A percentile compares a stretch with the other conserved stretches of the same genome.
Evolutionary conservation across 2,113 vertebrate genomes (phyloP).

Genomic region (Cryptomyrus ogoouensis): DNA sequence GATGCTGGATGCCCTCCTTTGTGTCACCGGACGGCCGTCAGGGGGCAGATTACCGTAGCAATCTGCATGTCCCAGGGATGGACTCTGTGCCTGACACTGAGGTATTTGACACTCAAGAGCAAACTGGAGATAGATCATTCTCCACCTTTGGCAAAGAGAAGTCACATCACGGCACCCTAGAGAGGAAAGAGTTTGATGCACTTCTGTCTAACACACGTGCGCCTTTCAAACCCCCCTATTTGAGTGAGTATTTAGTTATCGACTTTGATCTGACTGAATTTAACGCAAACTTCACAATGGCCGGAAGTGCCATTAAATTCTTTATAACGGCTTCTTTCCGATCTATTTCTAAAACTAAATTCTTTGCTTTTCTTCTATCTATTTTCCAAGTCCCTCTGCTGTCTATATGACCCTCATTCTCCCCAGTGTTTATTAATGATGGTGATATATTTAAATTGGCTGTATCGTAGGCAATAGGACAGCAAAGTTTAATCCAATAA

Average conservation of each 20-base stretch:
- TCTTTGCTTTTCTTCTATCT: conserved; percentile 44
- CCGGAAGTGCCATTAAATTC: conserved; percentile 29
- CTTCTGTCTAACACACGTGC: conserved; percentile 85
- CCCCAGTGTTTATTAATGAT: conserved; percentile 10
- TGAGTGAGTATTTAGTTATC: conserved; percentile 84
- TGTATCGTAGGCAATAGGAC: conserved; percentile 10
- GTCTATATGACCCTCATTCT: conserved; percentile 31
- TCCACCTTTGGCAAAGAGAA: conserved; percentile 99
- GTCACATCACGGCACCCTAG: conserved; percentile 93
- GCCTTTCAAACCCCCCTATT: conserved; percentile 96
- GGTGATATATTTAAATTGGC: conserved; percentile 25
- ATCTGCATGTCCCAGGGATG: conserved; percentile 97
- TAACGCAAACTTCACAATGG: conserved; percentile 18
- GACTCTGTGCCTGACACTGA: conserved; percentile 97
- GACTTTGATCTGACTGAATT: conserved; percentile 23
- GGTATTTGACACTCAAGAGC: conserved; percentile 82
- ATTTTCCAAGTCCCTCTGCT: conserved; percentile 13
- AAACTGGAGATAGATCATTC: conserved; percentile 88
- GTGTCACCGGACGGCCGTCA: conserved; percentile 89
- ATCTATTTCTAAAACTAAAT: conserved; percentile 27
- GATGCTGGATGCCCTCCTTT: conserved; percentile 99
- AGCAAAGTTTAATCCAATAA: conserved; percentile 15
- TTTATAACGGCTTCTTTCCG: conserved; percentile 14
- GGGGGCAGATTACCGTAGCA: conserved; percentile 96
- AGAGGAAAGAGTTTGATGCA: conserved; percentile 93